Conservation (phyloP, 2,113 vertebrate species). For the Eretmochelys imbricata region DNA sequence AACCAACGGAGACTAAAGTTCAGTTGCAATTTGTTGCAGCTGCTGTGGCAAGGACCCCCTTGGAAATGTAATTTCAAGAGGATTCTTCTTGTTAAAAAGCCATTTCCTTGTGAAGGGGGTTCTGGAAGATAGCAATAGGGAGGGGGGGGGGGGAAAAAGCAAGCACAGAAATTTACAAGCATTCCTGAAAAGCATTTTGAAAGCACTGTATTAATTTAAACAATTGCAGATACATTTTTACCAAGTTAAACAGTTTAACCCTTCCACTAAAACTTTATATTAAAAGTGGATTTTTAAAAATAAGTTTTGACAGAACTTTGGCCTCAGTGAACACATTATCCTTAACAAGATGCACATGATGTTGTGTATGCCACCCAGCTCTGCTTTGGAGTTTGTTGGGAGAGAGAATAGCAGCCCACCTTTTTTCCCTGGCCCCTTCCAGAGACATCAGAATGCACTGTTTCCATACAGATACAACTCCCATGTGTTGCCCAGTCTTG, state of each 20-base stretch:
- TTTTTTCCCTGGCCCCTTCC: not conserved
- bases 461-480: not conserved
- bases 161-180: slow-evolving; percentile 62
- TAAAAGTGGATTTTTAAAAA: slow-evolving; percentile 24
- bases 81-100: slow-evolving; percentile 77
- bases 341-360: slow-evolving; percentile 10
- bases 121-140: slow-evolving; percentile 67
- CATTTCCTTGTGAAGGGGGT: slow-evolving; percentile 69
- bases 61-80: slow-evolving; percentile 68
- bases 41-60: slow-evolving; percentile 67
- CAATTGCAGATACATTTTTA: slow-evolving; percentile 62
- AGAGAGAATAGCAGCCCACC: not conserved
- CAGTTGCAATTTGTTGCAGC: slow-evolving; percentile 68
- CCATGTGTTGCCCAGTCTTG: not conserved
- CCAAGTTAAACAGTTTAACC: slow-evolving; percentile 36
- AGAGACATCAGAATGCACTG: not conserved
- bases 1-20: slow-evolving; percentile 53
- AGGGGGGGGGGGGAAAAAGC: slow-evolving; percentile 11
- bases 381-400: not conserved
- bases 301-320: slow-evolving; percentile 15
- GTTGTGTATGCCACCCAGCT: not conserved
- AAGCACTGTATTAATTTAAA: slow-evolving; percentile 68
- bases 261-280: slow-evolving; percentile 50
- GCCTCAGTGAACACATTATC: slow-evolving; percentile 6
- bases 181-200: slow-evolving; percentile 68